These are phyloP conservation scores for Eulemur macaco DNA, from an alignment of 2,113 vertebrate species.

Conservation along the genomic window DNA sequence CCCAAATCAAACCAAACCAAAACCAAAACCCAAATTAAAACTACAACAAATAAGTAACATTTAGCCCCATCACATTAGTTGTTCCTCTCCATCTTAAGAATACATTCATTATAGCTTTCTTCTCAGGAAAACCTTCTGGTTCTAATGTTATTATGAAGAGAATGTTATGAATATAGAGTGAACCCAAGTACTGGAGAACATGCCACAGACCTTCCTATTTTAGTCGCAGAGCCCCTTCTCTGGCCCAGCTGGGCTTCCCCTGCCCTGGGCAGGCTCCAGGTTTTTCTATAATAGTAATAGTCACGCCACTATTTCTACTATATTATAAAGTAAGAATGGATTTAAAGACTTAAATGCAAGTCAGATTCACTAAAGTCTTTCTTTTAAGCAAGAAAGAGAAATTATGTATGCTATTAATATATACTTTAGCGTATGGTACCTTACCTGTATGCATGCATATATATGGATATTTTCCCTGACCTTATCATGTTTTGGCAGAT, in stretches of 20 bases:
- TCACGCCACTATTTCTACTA: neutral
- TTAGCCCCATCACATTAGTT: accelerated
- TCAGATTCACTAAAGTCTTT: neutral
- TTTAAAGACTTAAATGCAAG: neutral
- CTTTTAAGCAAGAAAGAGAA: neutral
- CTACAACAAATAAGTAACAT: neutral
- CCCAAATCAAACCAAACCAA: neutral
- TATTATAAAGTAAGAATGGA: neutral
- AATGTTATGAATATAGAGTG: neutral
- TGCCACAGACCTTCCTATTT: neutral
- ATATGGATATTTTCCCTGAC: neutral
- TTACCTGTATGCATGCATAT: neutral
- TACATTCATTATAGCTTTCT: neutral
- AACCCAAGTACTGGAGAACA: neutral
- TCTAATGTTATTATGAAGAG: neutral
- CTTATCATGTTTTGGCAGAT: neutral
- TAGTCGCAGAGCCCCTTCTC: neutral
- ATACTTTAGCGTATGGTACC: neutral
- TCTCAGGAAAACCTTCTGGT: neutral
- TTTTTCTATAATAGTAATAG: neutral
- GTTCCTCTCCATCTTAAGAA: neutral
- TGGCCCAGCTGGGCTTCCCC: neutral
- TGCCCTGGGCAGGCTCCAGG: neutral
- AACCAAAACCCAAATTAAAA: neutral
- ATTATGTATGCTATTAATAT: neutral